Percentiles rank a stretch among this genome's conserved stretches.
These are phyloP conservation scores for Eristalis tenax DNA, from an alignment of 2,888 invertebrate genomes.

Conservation along the genomic window DNA sequence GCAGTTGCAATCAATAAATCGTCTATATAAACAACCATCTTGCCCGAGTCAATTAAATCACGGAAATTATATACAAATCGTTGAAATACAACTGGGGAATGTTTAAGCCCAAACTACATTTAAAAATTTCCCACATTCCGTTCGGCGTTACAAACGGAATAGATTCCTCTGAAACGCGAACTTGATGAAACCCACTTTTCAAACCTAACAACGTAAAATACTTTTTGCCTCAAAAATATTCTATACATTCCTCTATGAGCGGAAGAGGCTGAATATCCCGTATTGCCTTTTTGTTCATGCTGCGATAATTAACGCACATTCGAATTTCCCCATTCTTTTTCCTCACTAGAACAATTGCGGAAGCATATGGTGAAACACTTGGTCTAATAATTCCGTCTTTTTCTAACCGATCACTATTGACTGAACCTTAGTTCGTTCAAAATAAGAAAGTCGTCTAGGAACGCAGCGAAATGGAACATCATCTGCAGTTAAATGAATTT, in stretches of 20 bases:
- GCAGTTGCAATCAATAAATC: constrained; percentile 37
- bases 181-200: neutral
- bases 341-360: no score
- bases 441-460: no score
- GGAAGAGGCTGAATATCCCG: constrained; percentile 3
- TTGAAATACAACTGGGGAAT: constrained; percentile 32
- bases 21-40: constrained; percentile 55
- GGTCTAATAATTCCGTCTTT: no score
- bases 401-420: no score
- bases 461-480: no score
- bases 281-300: neutral
- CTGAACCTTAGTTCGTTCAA: no score
- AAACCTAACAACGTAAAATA: neutral
- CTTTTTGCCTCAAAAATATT: neutral
- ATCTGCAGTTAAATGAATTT: no score
- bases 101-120: neutral
- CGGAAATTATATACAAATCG: constrained; percentile 10
- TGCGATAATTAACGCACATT: neutral
- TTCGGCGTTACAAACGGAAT: neutral
- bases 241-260: constrained; percentile 11
- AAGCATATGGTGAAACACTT: no score
- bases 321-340: no score
- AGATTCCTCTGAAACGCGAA: neutral
- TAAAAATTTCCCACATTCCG: neutral
- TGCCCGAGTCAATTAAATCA: constrained; percentile 21